These are phyloP conservation scores for Sinocyclocheilus anshuiensis DNA, from an alignment of 2,113 vertebrate genomes.

Conservation along the genomic window DNA sequence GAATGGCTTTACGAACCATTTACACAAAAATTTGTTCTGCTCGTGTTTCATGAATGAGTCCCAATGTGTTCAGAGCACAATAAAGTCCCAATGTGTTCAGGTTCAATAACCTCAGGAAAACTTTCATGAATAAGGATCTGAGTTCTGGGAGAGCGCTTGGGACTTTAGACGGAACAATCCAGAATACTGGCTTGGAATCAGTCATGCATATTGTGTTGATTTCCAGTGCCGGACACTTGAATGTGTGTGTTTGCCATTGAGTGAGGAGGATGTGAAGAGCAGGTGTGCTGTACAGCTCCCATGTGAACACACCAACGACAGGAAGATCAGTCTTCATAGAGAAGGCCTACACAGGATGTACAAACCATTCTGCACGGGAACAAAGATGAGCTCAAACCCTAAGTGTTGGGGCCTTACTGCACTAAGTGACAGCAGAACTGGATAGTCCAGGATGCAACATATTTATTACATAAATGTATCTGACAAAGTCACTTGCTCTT, in stretches of 20 bases:
- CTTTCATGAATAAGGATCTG: background rate
- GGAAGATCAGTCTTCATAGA: constrained; percentile 47
- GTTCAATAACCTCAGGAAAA: background rate
- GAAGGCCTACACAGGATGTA: constrained; percentile 52
- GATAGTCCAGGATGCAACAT: background rate
- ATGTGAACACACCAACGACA: constrained; percentile 45
- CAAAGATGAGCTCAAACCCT: constrained; percentile 31
- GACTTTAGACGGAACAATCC: background rate
- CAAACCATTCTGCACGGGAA: constrained; percentile 51
- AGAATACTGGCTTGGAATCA: constrained; percentile 9
- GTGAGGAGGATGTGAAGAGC: constrained; percentile 51
- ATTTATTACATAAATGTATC: background rate
- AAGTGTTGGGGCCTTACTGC: too few species aligned
- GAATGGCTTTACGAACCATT: too few species aligned
- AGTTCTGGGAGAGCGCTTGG: background rate
- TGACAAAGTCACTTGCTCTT: background rate
- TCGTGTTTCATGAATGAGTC: too few species aligned
- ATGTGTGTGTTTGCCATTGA: constrained; percentile 7
- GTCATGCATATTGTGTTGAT: background rate
- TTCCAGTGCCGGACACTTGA: background rate
- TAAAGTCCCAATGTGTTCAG: background rate
- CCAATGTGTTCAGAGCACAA: background rate
- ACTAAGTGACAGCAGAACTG: background rate
- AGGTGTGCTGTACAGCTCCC: constrained; percentile 56
- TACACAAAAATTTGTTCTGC: too few species aligned